Evolutionary conservation across 1,140 invertebrate species (phyloP), one percentile per base, ranked within the genome.

Genomic region (Ips nitidus): DNA sequence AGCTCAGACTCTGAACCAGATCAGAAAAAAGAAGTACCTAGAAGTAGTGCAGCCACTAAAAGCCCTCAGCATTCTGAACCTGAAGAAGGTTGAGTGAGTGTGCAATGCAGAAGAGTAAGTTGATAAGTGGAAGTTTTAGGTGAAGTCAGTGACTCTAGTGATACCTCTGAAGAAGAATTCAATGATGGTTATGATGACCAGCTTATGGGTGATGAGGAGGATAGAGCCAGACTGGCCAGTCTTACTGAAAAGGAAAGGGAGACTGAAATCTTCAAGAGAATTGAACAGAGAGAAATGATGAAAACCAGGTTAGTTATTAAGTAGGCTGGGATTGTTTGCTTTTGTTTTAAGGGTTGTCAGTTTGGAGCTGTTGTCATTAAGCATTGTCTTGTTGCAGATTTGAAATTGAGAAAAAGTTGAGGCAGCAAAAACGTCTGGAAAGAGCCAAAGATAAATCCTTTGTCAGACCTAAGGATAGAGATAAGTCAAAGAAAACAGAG

Each of bases 221-320:
- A 99, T 84, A 89, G 93, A 76, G 89, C 90, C 7, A 83, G 92
- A 1, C 82, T 99, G 2, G 93, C 94, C 5, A 89, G 92, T 71
- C 93, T 99, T 88, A 98, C 96, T 0, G 97, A 98, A 78, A 98
- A 97, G 78, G 97, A 99, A 80, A 84, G 97, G 68, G 97, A 99
- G 82, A 94, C 97, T 73, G 96, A 98, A 82, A 92, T 99, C 75
- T 99, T 95, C 79, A 97, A 98, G 80, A 87, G 97, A 62, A 94
- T 97, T 58, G 97, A 98, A 81, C 90, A 94, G 78, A 84, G 97
- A 76, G 94, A 98, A 83, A 87, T 93, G 0, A 90, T 98, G 86
- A 94, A 94, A 79, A 97, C 93, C 3, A 87, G 91, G 89, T 90
- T 63, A 69, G 22, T 37, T 53, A 22, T 50, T 50, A 50, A 50